Conservation (phyloP, 2,113 vertebrate genomes). For the Monopterus albus region DNA sequence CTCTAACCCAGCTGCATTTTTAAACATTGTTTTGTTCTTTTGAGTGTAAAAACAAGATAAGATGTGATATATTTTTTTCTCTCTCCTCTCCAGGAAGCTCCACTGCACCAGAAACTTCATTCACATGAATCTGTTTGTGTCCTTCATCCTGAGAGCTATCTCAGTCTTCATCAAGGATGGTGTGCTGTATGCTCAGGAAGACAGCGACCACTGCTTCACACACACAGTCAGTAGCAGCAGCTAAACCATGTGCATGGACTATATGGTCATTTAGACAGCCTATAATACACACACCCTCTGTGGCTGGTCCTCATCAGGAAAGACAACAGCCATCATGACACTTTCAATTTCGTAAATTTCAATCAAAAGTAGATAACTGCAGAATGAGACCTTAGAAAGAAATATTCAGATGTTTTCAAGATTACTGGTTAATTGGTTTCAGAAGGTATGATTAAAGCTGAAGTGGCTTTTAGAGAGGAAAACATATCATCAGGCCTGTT, state of each 20-base stretch:
- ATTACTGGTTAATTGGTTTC: constrained; percentile 20
- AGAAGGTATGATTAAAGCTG: not conserved
- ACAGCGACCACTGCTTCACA: constrained; percentile 91
- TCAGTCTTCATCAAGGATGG: constrained; percentile 98
- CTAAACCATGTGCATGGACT: not conserved
- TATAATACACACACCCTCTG: not conserved
- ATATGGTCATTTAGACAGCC: not conserved
- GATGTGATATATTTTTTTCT: not conserved
- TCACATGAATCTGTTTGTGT: constrained; percentile 98
- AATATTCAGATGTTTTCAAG: not conserved
- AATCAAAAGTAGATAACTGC: constrained; percentile 25
- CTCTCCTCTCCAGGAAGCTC: constrained; percentile 86
- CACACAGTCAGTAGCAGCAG: constrained; percentile 83
- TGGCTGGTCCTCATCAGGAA: not conserved
- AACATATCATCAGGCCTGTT: constrained; percentile 4
- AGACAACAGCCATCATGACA: not conserved
- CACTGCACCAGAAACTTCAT: constrained; percentile 99
- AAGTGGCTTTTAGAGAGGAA: not conserved
- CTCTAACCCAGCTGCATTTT: not conserved
- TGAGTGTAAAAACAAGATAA: not conserved
- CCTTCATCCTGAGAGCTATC: constrained; percentile 96
- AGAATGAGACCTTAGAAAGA: not conserved
- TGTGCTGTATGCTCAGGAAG: constrained; percentile 92
- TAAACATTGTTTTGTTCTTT: not conserved
- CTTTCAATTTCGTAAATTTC: constrained; percentile 3